Evolutionary conservation across 1,140 invertebrate genomes (phyloP).

Genomic region (Ooceraea biroi): DNA sequence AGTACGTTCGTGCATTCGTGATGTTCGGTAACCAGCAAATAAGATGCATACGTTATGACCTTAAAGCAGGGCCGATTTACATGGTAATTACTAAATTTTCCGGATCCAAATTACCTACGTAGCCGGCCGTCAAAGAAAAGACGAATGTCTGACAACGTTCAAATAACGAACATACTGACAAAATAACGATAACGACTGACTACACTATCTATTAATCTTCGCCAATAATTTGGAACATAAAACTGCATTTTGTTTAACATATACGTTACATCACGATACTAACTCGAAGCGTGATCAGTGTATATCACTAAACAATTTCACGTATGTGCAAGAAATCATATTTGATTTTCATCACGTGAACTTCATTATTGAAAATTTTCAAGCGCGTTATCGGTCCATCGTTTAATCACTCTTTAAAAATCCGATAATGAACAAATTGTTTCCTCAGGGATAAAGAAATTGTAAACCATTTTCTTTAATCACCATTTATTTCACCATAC

Average conservation of each 20-base stretch:
- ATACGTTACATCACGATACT: background rate
- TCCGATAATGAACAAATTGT: background rate
- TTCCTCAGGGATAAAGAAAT: constrained; percentile 26
- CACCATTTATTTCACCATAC: constrained; percentile 15
- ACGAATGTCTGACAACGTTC: constrained; percentile 63
- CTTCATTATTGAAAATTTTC: constrained; percentile 52
- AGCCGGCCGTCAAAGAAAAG: constrained; percentile 70
- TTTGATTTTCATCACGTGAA: background rate
- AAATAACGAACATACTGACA: constrained; percentile 66
- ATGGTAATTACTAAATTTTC: constrained; percentile 76
- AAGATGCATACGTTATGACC: constrained; percentile 73
- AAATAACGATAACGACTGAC: constrained; percentile 45
- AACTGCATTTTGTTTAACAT: background rate
- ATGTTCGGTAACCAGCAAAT: constrained; percentile 67
- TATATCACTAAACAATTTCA: too few relatives aligned
- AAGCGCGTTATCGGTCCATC: constrained; percentile 42
- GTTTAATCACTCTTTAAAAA: constrained; percentile 35
- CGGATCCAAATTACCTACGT: constrained; percentile 71
- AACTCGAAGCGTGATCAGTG: too few relatives aligned
- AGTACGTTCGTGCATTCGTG: constrained; percentile 5
- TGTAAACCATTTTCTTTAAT: constrained; percentile 38
- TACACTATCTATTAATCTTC: too few relatives aligned
- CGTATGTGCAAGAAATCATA: background rate
- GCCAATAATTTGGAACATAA: background rate
- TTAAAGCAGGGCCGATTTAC: constrained; percentile 71